Evolutionary conservation across 2,113 vertebrate genomes (phyloP).

Genomic region (Mormoops blainvillei): DNA sequence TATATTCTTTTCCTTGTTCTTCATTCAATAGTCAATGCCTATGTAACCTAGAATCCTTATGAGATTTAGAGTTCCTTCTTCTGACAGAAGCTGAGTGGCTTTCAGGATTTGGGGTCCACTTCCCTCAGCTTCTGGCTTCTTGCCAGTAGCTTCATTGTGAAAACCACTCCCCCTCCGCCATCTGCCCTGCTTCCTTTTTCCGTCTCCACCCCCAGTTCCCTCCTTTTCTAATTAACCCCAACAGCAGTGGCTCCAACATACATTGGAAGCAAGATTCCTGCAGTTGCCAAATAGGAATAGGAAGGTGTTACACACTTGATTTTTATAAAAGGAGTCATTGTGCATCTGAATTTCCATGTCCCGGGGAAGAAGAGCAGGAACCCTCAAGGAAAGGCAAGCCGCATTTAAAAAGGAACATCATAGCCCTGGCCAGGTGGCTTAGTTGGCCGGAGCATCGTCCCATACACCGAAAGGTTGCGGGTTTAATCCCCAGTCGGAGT

Average conservation of each 20-base stretch:
- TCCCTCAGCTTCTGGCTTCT: conserved; percentile 25
- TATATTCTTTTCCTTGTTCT: not conserved
- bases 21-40: not conserved
- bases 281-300: not conserved
- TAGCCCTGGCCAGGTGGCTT: too few species aligned
- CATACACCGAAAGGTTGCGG: too few species aligned
- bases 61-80: not conserved
- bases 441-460: too few species aligned
- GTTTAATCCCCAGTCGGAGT: too few species aligned
- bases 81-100: not conserved
- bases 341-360: not conserved
- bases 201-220: not conserved
- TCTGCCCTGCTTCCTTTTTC: conserved; percentile 14
- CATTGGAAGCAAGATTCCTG: conserved; percentile 8
- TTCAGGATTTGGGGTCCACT: not conserved
- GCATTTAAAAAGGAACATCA: not conserved
- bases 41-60: not conserved
- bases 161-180: not conserved
- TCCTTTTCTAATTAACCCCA: conserved; percentile 38
- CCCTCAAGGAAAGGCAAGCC: not conserved
- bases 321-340: not conserved
- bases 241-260: conserved; percentile 8
- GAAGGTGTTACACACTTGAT: not conserved
- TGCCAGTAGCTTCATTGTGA: not conserved
- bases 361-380: not conserved